These are phyloP conservation scores for Aspidiotus rigidus DNA, from an alignment of 2,888 invertebrate genomes.

Conservation along the genomic window DNA sequence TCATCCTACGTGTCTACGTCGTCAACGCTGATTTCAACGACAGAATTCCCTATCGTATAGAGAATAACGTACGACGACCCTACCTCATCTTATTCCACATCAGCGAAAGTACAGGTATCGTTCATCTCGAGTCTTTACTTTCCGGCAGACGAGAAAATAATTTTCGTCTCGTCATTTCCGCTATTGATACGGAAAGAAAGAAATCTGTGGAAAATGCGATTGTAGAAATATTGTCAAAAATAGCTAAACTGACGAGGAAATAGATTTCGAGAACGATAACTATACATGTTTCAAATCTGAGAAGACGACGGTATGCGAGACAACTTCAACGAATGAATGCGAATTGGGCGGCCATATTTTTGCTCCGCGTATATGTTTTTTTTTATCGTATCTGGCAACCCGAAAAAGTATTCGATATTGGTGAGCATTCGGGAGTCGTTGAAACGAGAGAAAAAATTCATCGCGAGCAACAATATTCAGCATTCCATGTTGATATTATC, in stretches of 20 bases:
- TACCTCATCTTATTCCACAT: slow-evolving; percentile 72
- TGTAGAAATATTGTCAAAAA: slow-evolving; percentile 70
- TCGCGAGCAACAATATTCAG: slow-evolving; percentile 71
- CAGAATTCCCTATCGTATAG: slow-evolving; percentile 7
- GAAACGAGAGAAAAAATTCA: slow-evolving; percentile 70
- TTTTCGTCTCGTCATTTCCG: slow-evolving; percentile 65
- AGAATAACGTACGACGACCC: slow-evolving; percentile 44
- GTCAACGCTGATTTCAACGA: slow-evolving; percentile 53
- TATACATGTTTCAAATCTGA: slow-evolving; percentile 71
- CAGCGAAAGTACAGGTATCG: slow-evolving; percentile 65
- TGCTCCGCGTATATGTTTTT: slow-evolving; percentile 48
- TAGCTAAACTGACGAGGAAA: slow-evolving; percentile 60
- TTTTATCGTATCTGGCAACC: slow-evolving; percentile 72
- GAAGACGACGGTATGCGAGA: slow-evolving; percentile 65
- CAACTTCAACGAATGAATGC: slow-evolving; percentile 53
- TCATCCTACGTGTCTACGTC: slow-evolving; percentile 66
- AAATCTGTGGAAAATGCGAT: slow-evolving; percentile 64
- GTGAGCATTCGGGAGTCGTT: slow-evolving; percentile 68
- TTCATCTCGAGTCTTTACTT: slow-evolving; percentile 59
- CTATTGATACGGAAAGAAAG: slow-evolving; percentile 70
- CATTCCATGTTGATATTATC: too few species aligned
- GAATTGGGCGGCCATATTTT: slow-evolving; percentile 68
- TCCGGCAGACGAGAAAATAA: slow-evolving; percentile 53
- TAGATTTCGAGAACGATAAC: slow-evolving; percentile 58
- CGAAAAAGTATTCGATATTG: slow-evolving; percentile 66